Base-by-base conservation (phyloP, 2,797 vertebrate species). In the Hozukius guyotensis region DNA sequence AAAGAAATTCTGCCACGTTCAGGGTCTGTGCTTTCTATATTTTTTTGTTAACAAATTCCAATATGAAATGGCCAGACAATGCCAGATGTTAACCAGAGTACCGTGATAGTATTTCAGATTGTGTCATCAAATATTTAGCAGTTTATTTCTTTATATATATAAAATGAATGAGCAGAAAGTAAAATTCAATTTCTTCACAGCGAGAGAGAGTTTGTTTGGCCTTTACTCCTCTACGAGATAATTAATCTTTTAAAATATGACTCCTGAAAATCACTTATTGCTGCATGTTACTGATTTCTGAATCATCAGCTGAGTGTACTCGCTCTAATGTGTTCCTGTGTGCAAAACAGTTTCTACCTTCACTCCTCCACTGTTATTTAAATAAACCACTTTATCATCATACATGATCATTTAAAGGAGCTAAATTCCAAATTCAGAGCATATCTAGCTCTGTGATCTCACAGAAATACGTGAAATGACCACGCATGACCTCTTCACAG, bases 111-210 rank as follows among this genome's bases (percentile, higher is more conserved):
- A 13, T 76, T 75, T 83, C 63, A 80, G 75, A 89, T 89, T 80
- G 82, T 27, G 24, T 60, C 62, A 76, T 90, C 32, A 89, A 89
- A 84, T 31, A 92, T 90, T 81, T 16, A 89, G 67, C 56, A 22
- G 6, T 62, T 59, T 20, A 8, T 72, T 34, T 69, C 49, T 73
- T 69, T 27, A 8, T 16, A 38, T 65, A 18, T 61, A 29, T 62
- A 59, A 76, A 80, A 83, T 56, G 16, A 81, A 82, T 53, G 55
- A 76, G 38, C 46, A 18, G 9, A 67, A 53, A 32, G 12, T 27
- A 8, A 29, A 64, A 75, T 69, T 76, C 2, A 14, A 2, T 72
- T 75, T 69, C 52, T 69, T 69, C 31, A 5, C 18, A 49, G 34
- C 36, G 34, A 27, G 29, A 24, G 29, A 55, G 24, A 61, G 13